Evolutionary conservation across 2,888 invertebrate genomes (phyloP).

Genomic region (Nezara viridula): DNA sequence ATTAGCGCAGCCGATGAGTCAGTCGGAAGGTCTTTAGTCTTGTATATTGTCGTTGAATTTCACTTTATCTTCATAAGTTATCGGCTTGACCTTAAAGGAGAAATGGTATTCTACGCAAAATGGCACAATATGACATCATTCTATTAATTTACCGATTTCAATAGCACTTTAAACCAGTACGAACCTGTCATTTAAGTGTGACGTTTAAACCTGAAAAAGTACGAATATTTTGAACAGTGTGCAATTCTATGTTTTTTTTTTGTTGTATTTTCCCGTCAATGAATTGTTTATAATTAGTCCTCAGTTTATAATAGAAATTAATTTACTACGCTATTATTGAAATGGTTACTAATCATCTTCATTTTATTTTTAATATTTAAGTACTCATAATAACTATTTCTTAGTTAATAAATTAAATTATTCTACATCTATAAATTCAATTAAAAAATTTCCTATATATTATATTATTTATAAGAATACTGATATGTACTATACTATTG

Average conservation of each 20-base stretch:
- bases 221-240: neutral
- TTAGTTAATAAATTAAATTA: no score
- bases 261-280: no score
- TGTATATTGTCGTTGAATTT: neutral
- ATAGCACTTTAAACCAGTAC: neutral
- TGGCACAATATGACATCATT: neutral
- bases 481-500: no score
- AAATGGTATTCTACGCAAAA: neutral
- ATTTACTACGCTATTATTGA: neutral
- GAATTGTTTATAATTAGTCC: neutral
- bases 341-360: neutral
- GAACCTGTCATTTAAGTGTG: neutral
- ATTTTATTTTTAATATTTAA: neutral
- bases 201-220: neutral
- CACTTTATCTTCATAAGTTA: neutral
- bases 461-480: no score
- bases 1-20: neutral
- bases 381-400: neutral
- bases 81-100: neutral
- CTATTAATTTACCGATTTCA: neutral
- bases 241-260: neutral
- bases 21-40: neutral
- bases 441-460: no score
- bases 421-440: no score
- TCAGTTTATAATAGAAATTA: neutral